Conservation (phyloP, 2,113 vertebrate genomes). For the Urocynchramus pylzowi region DNA sequence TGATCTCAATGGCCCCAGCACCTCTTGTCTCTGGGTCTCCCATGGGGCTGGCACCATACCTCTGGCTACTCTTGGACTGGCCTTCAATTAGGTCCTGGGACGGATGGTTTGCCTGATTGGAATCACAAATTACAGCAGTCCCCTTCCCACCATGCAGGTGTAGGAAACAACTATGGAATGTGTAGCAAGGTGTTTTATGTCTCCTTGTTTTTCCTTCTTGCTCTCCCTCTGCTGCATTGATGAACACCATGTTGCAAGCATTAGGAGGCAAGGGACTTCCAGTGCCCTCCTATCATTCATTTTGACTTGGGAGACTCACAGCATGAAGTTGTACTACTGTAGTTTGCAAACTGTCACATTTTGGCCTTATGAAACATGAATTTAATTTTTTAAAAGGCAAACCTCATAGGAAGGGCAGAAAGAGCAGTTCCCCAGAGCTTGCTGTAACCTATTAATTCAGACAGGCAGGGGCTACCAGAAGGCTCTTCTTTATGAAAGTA, state of each 20-base stretch:
- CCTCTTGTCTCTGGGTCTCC: not conserved
- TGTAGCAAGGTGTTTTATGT: not conserved
- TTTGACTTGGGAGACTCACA: not conserved
- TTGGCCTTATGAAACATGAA: not conserved
- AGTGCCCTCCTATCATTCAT: too few relatives aligned
- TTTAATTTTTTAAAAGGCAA: not conserved
- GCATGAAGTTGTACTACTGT: not conserved
- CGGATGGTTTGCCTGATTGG: not conserved
- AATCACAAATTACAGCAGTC: not conserved
- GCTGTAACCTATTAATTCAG: not conserved
- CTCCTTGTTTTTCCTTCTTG: not conserved
- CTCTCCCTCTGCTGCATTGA: not conserved
- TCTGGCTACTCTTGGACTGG: not conserved
- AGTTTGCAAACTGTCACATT: not conserved
- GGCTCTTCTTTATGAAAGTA: not conserved
- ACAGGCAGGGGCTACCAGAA: not conserved
- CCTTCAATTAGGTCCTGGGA: not conserved
- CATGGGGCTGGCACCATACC: rapidly evolving
- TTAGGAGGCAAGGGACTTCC: not conserved
- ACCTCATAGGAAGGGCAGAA: not conserved
- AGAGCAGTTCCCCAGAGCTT: not conserved
- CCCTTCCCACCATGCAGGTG: not conserved
- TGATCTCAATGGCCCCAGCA: not conserved
- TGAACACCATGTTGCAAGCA: rapidly evolving
- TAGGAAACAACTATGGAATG: not conserved